Evolutionary conservation across 2,888 invertebrate genomes (phyloP), one percentile per base, ranked within the genome.

Genomic region (Aphodius sticticus): DNA sequence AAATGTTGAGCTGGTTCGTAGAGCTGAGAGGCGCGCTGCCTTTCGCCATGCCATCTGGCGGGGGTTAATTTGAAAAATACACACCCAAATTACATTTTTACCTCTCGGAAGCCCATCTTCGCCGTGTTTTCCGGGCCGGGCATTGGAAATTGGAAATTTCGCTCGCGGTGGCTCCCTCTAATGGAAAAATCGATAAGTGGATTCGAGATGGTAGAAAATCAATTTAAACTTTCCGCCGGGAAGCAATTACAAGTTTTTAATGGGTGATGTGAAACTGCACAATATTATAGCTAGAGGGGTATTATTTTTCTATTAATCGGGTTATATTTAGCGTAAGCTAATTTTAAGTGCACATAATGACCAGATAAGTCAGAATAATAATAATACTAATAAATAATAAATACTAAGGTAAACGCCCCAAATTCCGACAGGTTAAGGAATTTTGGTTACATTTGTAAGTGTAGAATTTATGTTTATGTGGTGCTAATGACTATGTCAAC

Each of bases 111-210:
- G 53, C 53, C 12, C 53, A 53, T 53, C 36, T 72, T 16, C 72
- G 26, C 15, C n/a, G 72, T 72, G 71, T 70, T 70, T 26, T 72
- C 35, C 72, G 35, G 26, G n/a, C 6, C 0, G 35, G 72, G 72
- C 36, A 26, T 72, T 72, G 14, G 14, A 72, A 72, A 72, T 16
- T 26, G 72, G 26, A 16, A 72, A 16, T 36, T 72, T 72, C 72
- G 36, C 16, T 72, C 36, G 6, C 16, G 72, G 72, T 36, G 6
- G 35, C 26, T 72, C 6, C n/a, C 72, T 6, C 35, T 36, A 72
- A 16, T 53, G 53, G 53, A 12, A 12, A 53, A 53, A 53, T 53
- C 53, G 53, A 53, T 53, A 53, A 53, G 53, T 53, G 53, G 53
- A 53, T 53, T 53, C 12, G 9, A 53, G 53, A 53, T 53, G 12